Evolutionary conservation across 2,113 vertebrate species (phyloP).

Genomic region (Pycnonotus jocosus): DNA sequence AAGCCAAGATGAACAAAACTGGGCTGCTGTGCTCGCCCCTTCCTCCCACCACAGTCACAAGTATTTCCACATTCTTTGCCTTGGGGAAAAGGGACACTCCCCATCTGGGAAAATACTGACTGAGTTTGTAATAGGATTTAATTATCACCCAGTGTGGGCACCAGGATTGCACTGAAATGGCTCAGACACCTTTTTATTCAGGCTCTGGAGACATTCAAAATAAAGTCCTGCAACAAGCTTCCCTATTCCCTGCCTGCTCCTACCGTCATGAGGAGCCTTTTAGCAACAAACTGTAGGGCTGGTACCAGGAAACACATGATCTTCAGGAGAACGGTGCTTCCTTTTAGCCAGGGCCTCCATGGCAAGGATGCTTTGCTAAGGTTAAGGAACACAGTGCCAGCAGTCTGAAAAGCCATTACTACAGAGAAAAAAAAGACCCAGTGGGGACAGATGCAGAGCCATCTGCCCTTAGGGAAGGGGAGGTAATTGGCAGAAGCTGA

Average conservation of each 20-base stretch:
- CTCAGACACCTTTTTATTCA: neutral
- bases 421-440: neutral
- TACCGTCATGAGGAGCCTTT: neutral
- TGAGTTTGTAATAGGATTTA: neutral
- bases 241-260: fast-evolving
- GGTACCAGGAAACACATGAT: neutral
- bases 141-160: neutral
- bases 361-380: neutral
- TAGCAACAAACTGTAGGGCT: neutral
- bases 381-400: neutral
- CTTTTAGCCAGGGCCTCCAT: neutral
- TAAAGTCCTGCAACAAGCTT: neutral
- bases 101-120: neutral
- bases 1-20: neutral
- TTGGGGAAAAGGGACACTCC: neutral
- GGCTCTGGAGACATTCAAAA: neutral
- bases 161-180: neutral
- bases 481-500: neutral
- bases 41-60: neutral
- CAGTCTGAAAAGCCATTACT: neutral
- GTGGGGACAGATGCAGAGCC: neutral
- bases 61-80: neutral
- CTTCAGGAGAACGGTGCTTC: neutral
- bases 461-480: neutral
- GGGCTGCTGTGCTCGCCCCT: neutral